Conservation (phyloP, 2,888 invertebrate species). For the Cosmia pyralina region DNA sequence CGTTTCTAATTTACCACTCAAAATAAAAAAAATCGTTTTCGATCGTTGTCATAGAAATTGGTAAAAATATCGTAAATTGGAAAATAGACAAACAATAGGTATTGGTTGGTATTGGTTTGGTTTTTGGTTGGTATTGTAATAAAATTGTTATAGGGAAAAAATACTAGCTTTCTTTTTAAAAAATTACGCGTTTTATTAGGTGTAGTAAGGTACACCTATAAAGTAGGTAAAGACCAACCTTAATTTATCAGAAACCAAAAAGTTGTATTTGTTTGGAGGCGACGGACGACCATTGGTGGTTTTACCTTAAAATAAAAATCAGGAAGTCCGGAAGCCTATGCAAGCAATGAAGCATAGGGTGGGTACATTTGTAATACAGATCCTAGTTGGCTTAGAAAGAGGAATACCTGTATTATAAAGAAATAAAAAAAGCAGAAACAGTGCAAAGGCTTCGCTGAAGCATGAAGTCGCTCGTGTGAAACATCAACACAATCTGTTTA, state of each 20-base stretch:
- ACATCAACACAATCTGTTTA: conserved; percentile 49
- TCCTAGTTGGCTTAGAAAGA: not conserved
- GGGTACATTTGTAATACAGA: not conserved
- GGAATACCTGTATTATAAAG: not conserved
- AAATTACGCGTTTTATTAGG: not conserved
- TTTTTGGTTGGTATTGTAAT: too few species aligned
- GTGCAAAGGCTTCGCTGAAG: conserved; percentile 37
- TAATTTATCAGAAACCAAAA: not conserved
- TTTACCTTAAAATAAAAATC: conserved; percentile 6
- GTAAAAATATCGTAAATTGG: not conserved
- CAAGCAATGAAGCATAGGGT: not conserved
- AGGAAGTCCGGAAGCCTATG: not conserved
- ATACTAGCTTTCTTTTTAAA: not conserved
- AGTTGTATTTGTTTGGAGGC: not conserved
- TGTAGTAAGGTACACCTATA: not conserved
- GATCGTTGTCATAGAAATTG: not conserved
- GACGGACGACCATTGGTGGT: not conserved
- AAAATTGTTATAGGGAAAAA: not conserved
- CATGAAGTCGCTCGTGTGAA: conserved; percentile 31
- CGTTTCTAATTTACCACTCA: conserved; percentile 32
- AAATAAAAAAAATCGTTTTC: conserved; percentile 6
- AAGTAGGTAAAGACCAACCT: not conserved
- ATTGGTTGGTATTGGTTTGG: too few species aligned
- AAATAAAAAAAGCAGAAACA: conserved; percentile 12
- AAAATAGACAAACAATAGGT: too few species aligned